phyloP scores from a whole-genome alignment of 1,140 invertebrate genomes.

The Oedothorax gibbosus region DNA sequence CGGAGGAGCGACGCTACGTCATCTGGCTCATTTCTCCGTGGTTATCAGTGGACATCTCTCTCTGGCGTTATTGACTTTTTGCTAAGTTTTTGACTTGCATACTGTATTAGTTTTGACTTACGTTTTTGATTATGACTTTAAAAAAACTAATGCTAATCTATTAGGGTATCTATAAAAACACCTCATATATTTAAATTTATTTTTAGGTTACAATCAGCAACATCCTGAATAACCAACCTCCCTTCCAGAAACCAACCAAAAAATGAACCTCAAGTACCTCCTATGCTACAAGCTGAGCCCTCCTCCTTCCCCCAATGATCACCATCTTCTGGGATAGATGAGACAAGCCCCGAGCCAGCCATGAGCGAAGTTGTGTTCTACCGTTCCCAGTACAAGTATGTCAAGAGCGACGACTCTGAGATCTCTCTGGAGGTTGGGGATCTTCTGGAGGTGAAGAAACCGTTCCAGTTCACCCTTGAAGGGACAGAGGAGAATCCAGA shows the following conservation, averaged over 20 bases:
- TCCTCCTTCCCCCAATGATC: slow-evolving; percentile 5
- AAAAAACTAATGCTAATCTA: too few relatives aligned
- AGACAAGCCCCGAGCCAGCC: neutral
- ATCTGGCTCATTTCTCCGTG: too few relatives aligned
- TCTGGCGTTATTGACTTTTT: too few relatives aligned
- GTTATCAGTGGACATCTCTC: too few relatives aligned
- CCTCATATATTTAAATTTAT: too few relatives aligned
- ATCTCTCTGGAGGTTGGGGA: slow-evolving; percentile 59
- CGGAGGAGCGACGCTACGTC: too few relatives aligned
- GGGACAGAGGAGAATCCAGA: slow-evolving; percentile 63
- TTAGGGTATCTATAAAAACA: too few relatives aligned
- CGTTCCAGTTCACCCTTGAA: slow-evolving; percentile 63
- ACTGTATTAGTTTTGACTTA: too few relatives aligned
- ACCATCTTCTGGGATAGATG: neutral
- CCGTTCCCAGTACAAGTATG: slow-evolving; percentile 59
- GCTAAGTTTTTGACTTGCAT: too few relatives aligned
- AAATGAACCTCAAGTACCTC: slow-evolving; percentile 30
- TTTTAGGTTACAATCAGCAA: neutral
- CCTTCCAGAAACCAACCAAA: neutral
- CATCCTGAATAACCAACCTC: neutral
- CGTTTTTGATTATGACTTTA: too few relatives aligned
- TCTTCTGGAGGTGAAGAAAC: slow-evolving; percentile 63
- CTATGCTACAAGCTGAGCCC: slow-evolving; percentile 31
- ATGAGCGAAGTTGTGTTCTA: slow-evolving; percentile 62
- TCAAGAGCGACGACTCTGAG: slow-evolving; percentile 55